Percentiles rank a stretch among this genome's conserved stretches.
Evolutionary conservation across 2,888 invertebrate genomes (phyloP).

Genomic region (Pantelozetes paolii): DNA sequence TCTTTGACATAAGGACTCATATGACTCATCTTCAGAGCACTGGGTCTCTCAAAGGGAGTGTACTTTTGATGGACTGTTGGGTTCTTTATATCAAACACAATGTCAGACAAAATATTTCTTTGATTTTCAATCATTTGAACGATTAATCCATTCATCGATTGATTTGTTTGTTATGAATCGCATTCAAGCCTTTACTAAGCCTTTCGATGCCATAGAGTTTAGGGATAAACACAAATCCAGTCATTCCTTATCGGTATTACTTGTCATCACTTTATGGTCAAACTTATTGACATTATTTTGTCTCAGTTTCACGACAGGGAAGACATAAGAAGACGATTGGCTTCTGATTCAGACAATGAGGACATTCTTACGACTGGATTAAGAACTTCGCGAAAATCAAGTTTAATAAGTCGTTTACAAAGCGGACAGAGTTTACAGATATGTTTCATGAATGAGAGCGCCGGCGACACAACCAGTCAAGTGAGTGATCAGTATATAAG

Average conservation of each 20-base stretch:
- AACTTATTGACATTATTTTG: neutral
- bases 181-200: slow-evolving; percentile 12
- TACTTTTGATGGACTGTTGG: neutral
- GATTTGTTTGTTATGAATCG: slow-evolving; percentile 10
- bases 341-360: slow-evolving; percentile 68
- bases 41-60: neutral
- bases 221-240: neutral
- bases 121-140: no score
- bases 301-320: slow-evolving; percentile 66
- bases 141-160: no score
- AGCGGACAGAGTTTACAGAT: slow-evolving; percentile 82
- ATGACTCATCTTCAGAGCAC: slow-evolving; percentile 21
- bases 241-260: slow-evolving; percentile 11
- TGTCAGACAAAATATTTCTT: neutral
- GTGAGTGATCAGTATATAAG: neutral
- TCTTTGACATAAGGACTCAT: neutral
- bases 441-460: slow-evolving; percentile 85
- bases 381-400: slow-evolving; percentile 65
- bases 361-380: slow-evolving; percentile 62
- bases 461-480: slow-evolving; percentile 1
- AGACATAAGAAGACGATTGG: slow-evolving; percentile 79
- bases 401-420: slow-evolving; percentile 78
- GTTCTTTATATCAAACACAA: neutral
- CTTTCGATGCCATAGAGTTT: slow-evolving; percentile 10
- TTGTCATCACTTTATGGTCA: neutral